Conservation (phyloP, 2,113 vertebrate genomes). For the rabbit (Oryctolagus cuniculus) region mOryCun1.1 NC_091436.1:135068501-135069000, state of each 20-base stretch:
- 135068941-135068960: background rate
- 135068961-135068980: background rate
- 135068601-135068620: too few relatives aligned
- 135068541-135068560: background rate
- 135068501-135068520: background rate
- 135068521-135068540: background rate
- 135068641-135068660: too few relatives aligned
- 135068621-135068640: too few relatives aligned
- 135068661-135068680: too few relatives aligned
- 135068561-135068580: background rate
- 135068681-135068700: too few relatives aligned
- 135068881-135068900: background rate
- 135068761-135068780: too few relatives aligned
- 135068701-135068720: too few relatives aligned
- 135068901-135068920: background rate
- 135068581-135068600: too few relatives aligned
- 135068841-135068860: slow-evolving; percentile 21
- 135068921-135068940: background rate
- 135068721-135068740: too few relatives aligned
- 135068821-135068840: background rate
- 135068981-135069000: background rate
- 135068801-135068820: too few relatives aligned
- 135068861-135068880: background rate
- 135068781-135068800: too few relatives aligned
- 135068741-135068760: too few relatives aligned